Evolutionary conservation across 1,140 invertebrate species (phyloP), one percentile per base, ranked within the genome.

Genomic region (Drosophila pandora): DNA sequence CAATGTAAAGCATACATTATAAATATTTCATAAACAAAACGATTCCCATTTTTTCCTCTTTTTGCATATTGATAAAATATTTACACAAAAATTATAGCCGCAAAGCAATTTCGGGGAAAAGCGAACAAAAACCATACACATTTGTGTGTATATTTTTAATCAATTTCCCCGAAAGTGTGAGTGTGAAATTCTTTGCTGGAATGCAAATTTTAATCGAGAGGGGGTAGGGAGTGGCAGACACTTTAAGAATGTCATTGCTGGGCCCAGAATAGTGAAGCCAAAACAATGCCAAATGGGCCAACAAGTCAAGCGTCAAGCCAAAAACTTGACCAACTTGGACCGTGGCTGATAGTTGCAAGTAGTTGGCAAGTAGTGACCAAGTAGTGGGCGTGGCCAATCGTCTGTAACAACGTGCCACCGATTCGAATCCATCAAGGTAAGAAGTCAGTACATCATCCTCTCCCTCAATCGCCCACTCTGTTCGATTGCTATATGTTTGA

Each of bases 301-400:
- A 53, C 5, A 28, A 28, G 56, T 50, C 73, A 76, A 68, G 49
- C 72, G 72, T 30, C 55, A 65, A 64, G 45, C 63, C 73, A 76
- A 76, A 70, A 76, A 79, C 76, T 79, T 79, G 76, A 59, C 76
- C 76, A 79, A 79, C 22, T 79, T 73, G 76, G 17, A 21, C 41
- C 13, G 0, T 10, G 37, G 7, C 34, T 37, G 34, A 17, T 17
- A 17, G 17, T 17, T 17, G 17, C 17, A 17, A 12, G 34, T 12
- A 12, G 45, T 34, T 7, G 17, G 17, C 17, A 17, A 17, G 17
- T 17, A 17, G 17, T 17, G 17, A 1, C 17, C 17, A 17, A 17
- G 41, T 2, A 8, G 47, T 10, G 52, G 75, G 68, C 56, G 47
- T 32, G 55, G 22, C 52, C 41, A 64, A 59, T 52, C 17, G 49